phyloP scores from a whole-genome alignment of 2,113 vertebrate species.

The Acrocephalus kingi region DNA sequence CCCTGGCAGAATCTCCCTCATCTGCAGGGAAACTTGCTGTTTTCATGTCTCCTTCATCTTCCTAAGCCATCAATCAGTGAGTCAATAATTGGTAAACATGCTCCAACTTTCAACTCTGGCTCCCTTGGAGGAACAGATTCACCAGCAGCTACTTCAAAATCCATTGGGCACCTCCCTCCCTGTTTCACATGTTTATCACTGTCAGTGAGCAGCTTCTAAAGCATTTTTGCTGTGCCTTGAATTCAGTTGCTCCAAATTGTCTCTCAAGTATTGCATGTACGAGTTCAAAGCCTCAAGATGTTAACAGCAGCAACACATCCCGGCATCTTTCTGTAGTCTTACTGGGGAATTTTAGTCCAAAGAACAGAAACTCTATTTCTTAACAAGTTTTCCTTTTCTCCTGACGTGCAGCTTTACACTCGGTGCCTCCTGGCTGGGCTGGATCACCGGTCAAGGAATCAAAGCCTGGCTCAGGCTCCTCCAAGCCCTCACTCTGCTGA shows the following conservation, averaged over 20 bases:
- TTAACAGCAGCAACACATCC: conserved; percentile 59
- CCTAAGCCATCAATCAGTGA: conserved; percentile 18
- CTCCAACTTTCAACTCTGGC: conserved; percentile 43
- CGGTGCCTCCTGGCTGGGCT: not conserved
- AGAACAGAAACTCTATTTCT: conserved; percentile 20
- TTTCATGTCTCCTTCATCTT: not conserved
- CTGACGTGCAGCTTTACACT: not conserved
- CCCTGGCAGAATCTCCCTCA: not conserved
- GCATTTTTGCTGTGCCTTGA: conserved; percentile 35
- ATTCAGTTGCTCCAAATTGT: conserved; percentile 56
- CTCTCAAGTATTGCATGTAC: conserved; percentile 56
- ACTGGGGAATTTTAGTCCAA: not conserved
- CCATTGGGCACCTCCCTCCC: not conserved
- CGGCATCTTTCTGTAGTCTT: conserved; percentile 20
- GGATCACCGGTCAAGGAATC: not conserved
- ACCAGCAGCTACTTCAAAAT: conserved; percentile 33
- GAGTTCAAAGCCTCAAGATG: conserved; percentile 60
- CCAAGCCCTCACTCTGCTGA: not conserved
- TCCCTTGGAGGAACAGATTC: conserved; percentile 45
- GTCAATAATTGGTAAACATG: conserved; percentile 51
- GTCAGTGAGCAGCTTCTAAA: conserved; percentile 52
- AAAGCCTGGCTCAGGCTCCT: not conserved
- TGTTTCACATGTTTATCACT: conserved; percentile 40
- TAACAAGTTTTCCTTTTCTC: not conserved
- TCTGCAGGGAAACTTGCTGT: not conserved